Conservation (phyloP, 2,113 vertebrate genomes). For the Oriolus oriolus region DNA sequence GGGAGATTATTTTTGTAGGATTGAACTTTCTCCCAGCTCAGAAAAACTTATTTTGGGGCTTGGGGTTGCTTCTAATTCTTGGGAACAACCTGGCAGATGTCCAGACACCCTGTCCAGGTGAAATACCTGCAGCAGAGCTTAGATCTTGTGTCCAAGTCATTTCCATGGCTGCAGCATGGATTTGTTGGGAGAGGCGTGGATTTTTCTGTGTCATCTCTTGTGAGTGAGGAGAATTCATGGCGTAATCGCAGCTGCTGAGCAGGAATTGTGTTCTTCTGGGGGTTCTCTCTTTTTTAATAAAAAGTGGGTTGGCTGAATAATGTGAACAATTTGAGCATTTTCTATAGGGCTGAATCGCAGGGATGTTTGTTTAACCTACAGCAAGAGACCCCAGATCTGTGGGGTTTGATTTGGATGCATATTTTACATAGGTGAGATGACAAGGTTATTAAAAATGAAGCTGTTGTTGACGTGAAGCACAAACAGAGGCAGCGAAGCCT, state of each 20-base stretch:
- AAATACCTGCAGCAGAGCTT: background rate
- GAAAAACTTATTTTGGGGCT: background rate
- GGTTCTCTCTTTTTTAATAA: background rate
- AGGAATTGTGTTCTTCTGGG: background rate
- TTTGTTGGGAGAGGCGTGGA: background rate
- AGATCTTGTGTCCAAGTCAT: background rate
- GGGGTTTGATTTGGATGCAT: background rate
- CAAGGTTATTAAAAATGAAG: background rate
- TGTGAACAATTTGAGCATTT: background rate
- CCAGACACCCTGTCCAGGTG: background rate
- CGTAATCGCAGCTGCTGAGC: background rate
- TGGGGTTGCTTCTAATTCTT: background rate
- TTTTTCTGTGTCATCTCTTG: background rate
- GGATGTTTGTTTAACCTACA: conserved; percentile 24
- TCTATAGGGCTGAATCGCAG: background rate
- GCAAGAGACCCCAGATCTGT: background rate
- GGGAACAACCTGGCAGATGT: background rate
- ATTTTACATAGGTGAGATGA: conserved; percentile 11
- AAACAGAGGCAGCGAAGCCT: background rate
- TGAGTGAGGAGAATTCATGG: background rate
- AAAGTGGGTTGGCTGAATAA: background rate
- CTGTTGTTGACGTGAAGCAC: background rate
- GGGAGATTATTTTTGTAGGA: background rate
- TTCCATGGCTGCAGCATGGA: accelerated
- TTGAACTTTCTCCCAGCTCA: background rate